Evolutionary conservation across 2,888 invertebrate species (phyloP).

Genomic region (Cylindroiulus punctatus): DNA sequence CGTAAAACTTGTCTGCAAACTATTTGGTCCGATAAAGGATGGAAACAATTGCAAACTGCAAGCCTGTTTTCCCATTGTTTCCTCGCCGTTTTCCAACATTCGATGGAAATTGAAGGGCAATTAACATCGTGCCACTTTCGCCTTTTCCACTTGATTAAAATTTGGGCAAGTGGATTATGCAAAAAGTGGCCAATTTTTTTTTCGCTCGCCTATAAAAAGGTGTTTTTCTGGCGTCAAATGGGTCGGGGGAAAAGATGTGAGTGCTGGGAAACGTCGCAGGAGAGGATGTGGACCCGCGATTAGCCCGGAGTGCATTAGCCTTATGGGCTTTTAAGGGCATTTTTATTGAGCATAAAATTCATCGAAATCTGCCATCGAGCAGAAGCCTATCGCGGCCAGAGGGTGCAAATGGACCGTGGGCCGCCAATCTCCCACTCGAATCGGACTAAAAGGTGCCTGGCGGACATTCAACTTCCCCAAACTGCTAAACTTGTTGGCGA

Average conservation of each 20-base stretch:
- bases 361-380: neutral
- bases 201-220: neutral
- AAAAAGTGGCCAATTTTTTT: neutral
- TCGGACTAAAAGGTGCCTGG: conserved; percentile 42
- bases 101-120: neutral
- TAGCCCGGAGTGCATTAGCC: conserved; percentile 35
- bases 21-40: too few species aligned
- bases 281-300: conserved; percentile 14
- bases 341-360: conserved; percentile 42
- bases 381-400: neutral
- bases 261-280: conserved; percentile 12
- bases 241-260: neutral
- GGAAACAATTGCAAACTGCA: too few species aligned
- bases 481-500: neutral
- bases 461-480: conserved; percentile 28
- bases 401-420: conserved; percentile 24
- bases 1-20: too few species aligned
- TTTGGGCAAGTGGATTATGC: neutral
- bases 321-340: conserved; percentile 34
- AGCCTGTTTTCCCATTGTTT: neutral
- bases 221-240: conserved; percentile 4
- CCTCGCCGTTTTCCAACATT: neutral
- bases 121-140: conserved; percentile 6
- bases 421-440: neutral
- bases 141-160: conserved; percentile 26